Evolutionary conservation across 2,113 vertebrate species (phyloP).

Genomic region (Ochotona curzoniae): DNA sequence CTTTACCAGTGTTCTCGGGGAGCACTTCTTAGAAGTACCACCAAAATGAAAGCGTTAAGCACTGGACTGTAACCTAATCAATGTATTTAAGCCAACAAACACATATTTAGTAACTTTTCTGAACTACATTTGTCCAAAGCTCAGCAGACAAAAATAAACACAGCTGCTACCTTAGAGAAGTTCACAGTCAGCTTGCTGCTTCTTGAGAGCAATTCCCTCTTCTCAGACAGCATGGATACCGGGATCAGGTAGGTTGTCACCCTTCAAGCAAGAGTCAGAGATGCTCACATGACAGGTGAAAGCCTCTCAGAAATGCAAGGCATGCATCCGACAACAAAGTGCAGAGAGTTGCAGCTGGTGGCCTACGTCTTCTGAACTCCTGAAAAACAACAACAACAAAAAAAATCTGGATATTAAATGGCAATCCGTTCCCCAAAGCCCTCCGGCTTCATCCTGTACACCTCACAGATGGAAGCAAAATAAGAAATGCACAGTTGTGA

Average conservation of each 20-base stretch:
- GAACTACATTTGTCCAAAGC: not conserved
- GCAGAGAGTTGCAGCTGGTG: not conserved
- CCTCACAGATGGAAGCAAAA: not conserved
- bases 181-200: not conserved
- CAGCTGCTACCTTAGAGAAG: not conserved
- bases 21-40: slow-evolving; percentile 41
- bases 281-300: not conserved
- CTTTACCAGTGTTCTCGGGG: slow-evolving; percentile 44
- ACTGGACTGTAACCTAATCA: not conserved
- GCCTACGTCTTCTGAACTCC: not conserved
- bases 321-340: not conserved
- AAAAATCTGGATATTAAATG: slow-evolving; percentile 9
- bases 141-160: slow-evolving; percentile 15
- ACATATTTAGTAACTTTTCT: not conserved
- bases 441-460: not conserved
- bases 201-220: not conserved
- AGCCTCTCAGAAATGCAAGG: not conserved
- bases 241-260: not conserved
- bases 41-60: slow-evolving; percentile 14
- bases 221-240: not conserved
- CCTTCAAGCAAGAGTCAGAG: not conserved
- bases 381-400: not conserved
- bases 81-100: slow-evolving; percentile 61
- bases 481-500: fast-evolving
- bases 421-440: not conserved